A percentile compares a stretch with the other conserved stretches of the same genome.
phyloP scores from a whole-genome alignment of 2,888 invertebrate genomes.

The Clivina fossor region DNA sequence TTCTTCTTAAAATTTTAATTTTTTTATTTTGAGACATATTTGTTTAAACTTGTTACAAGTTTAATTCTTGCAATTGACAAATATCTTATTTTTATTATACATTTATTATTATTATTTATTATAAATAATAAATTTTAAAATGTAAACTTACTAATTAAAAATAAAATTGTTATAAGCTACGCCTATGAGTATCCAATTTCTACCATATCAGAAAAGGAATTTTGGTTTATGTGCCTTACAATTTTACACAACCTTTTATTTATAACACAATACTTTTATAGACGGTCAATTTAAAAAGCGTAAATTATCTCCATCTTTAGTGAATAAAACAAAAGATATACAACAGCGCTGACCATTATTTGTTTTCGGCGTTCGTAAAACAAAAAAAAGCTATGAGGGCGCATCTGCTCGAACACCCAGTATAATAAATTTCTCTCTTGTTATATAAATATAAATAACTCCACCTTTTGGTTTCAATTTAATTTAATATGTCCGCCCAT shows the following conservation, averaged over 20 bases:
- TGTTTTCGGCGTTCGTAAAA: conserved; percentile 21
- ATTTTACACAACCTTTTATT: conserved; percentile 26
- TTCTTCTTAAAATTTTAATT: too few species aligned
- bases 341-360: conserved; percentile 26
- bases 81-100: too few species aligned
- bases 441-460: background rate
- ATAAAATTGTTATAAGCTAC: too few species aligned
- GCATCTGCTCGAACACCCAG: conserved; percentile 25
- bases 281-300: conserved; percentile 29
- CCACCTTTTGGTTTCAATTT: conserved; percentile 27
- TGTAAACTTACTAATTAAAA: too few species aligned
- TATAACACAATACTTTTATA: conserved; percentile 31
- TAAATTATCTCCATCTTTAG: conserved; percentile 28
- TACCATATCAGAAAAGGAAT: conserved; percentile 23
- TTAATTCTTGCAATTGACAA: too few species aligned
- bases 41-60: too few species aligned
- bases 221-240: conserved; percentile 18
- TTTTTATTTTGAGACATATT: too few species aligned
- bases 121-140: too few species aligned
- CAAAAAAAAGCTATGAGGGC: conserved; percentile 1
- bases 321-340: too few species aligned
- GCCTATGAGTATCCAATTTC: too few species aligned
- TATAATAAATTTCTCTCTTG: conserved; percentile 22
- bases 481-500: conserved; percentile 30
- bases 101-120: too few species aligned